Base-by-base conservation (phyloP, 2,113 vertebrate genomes). In the Pedetes capensis region DNA sequence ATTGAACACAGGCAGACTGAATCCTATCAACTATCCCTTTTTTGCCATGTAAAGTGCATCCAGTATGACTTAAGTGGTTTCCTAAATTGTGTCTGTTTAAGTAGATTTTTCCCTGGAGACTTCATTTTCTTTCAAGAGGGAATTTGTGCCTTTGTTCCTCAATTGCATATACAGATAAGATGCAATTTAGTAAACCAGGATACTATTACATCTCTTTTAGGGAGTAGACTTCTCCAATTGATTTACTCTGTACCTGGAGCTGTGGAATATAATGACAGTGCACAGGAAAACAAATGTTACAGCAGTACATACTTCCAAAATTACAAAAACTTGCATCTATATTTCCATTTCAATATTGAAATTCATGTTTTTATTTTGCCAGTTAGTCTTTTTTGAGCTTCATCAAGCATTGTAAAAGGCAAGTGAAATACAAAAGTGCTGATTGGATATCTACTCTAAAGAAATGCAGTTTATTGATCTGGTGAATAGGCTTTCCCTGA, bases 21-120 rank as follows among this genome's bases (percentile, higher is more conserved):
- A 42, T 75, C 22, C 55, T 51, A 55, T 49, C 63, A 83, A 32
- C 32, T 64, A 51, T 74, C 34, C 9, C n/a, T 57, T 87, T 61
- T 83, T 72, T 83, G 39, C 44, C 82, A n/a, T 49, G 32, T 59
- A 87, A 89, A 87, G 29, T 47, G 47, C 51, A 14, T 53, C 1
- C 34, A 66, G 39, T 63, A 47, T 69, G 53, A 74, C 32, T 89
- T 91, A 72, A 89, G n/a, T 27, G 82, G 49, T 37, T 59, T 93
- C 53, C 83, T 55, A 94, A 74, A 59, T 78, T 86, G 69, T 89
- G 42, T 87, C 49, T 86, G 22, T 59, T 89, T 93, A 93, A 64
- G 27, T 29, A 37, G 8, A 68, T 89, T 93, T 72, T 74, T 89
- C 87, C 66, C 75, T 83, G 18, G 16, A 93, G 90, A 86, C 37